Evolutionary conservation across 1,140 invertebrate genomes (phyloP), one percentile per base, ranked within the genome.

Genomic region (Oryctes rhinoceros): DNA sequence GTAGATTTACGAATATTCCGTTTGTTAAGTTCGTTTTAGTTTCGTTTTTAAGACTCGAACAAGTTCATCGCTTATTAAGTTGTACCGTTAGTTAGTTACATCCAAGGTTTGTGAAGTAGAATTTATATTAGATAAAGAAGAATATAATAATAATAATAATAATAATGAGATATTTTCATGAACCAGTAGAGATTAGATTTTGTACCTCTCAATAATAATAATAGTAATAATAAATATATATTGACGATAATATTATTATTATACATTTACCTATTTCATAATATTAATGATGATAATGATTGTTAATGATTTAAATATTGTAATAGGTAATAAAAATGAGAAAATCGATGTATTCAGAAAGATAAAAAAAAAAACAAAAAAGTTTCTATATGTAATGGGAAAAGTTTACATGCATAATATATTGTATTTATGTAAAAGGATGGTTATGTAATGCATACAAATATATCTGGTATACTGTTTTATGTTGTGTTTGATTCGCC

Each of bases 91-190:
- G 18, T 49, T 37, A 78, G 18, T 49, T 59, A 78, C 59, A 67
- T 81, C 75, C 71, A 81, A 81, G 78, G 80, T 81, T 81, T 81
- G 80, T 81, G 80, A 81, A 49, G 71, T 81, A 81, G 78, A 67
- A 76, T 76, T 79, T 39, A 20, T 76, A 59, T 79, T 48, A 78
- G 53, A 78, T 78, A 49, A 78, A 78, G 47, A 71, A 35, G 24
- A 71, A 71, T 71, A 71, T 71, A 71, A 62, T 62, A 62, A 62
- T 62, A 15, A 62, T 62, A 62, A 62, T 62, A 15, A 62, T 76
- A 35, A 76, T 76, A 76, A 49, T 49, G 76, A 81, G 11, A 76
- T 81, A 81, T 81, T 79, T 81, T 79, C 67, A 81, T 81, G 78
- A 81, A 81, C 75, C 78, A 81, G 65, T 79, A 79, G 76, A 59